Conservation (phyloP, 2,113 vertebrate genomes). For the Falcunculus frontatus region DNA sequence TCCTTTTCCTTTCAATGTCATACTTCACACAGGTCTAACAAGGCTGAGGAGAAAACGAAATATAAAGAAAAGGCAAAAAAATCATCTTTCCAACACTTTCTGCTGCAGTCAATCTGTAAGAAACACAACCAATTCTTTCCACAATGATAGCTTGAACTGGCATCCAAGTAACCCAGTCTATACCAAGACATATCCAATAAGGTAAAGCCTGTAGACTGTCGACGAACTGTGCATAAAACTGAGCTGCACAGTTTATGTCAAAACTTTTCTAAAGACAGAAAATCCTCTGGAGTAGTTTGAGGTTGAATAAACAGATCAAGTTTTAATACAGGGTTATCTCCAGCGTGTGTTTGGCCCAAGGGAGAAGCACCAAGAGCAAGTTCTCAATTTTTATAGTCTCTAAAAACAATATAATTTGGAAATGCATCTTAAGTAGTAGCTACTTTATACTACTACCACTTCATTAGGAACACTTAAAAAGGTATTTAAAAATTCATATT, state of each 20-base stretch:
- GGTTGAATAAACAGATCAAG: neutral
- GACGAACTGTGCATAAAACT: neutral
- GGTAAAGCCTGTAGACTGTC: neutral
- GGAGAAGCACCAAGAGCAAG: neutral
- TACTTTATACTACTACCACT: neutral
- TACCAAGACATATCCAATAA: neutral
- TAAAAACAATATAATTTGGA: neutral
- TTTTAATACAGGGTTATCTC: neutral
- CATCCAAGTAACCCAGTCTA: neutral
- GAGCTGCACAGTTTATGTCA: neutral
- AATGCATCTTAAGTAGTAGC: neutral
- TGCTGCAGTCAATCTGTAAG: neutral
- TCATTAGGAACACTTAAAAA: neutral
- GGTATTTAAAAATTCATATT: conserved; percentile 37
- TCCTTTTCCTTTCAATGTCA: neutral
- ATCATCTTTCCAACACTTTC: neutral
- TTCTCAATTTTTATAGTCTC: neutral
- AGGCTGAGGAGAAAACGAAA: neutral
- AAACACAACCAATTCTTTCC: neutral
- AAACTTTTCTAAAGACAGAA: neutral
- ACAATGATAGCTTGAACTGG: neutral
- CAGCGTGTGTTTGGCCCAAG: neutral
- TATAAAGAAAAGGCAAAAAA: too few species aligned
- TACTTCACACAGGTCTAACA: neutral
- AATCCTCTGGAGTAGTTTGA: neutral